Evolutionary conservation across 2,888 invertebrate genomes (phyloP).

Genomic region (Psylliodes chrysocephalus): DNA sequence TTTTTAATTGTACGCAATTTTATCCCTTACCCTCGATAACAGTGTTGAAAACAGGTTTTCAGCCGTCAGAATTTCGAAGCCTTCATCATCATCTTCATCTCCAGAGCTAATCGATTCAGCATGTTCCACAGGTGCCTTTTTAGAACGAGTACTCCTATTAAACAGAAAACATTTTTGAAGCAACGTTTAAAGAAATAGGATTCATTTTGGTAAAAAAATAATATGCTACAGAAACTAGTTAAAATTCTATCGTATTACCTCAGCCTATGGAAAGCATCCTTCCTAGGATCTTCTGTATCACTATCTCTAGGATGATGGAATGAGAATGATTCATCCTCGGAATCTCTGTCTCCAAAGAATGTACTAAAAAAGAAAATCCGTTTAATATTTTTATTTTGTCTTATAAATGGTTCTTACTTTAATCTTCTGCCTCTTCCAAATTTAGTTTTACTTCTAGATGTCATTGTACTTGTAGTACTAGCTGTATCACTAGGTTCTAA

Average conservation of each 20-base stretch:
- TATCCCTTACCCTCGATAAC: conserved; percentile 81
- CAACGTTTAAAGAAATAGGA: too few relatives aligned
- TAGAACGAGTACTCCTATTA: conserved; percentile 75
- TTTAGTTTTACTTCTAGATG: conserved; percentile 65
- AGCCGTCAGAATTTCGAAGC: conserved; percentile 90
- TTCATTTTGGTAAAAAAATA: too few relatives aligned
- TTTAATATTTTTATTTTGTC: background rate
- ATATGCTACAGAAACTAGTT: too few relatives aligned
- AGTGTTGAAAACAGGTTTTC: conserved; percentile 91
- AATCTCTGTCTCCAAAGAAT: conserved; percentile 75
- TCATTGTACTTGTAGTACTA: conserved; percentile 68
- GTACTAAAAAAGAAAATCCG: conserved; percentile 66
- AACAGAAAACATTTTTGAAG: too few relatives aligned
- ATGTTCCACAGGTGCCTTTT: conserved; percentile 72
- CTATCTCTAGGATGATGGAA: conserved; percentile 69
- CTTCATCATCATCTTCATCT: conserved; percentile 89
- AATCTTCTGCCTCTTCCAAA: conserved; percentile 70
- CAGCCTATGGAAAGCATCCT: conserved; percentile 70
- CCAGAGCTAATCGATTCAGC: conserved; percentile 90
- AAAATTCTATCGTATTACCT: conserved; percentile 62
- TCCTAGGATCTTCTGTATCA: conserved; percentile 69
- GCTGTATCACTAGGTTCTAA: conserved; percentile 77
- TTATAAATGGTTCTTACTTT: conserved; percentile 66
- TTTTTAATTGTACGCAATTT: too few relatives aligned
- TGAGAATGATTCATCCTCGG: conserved; percentile 75